Evolutionary conservation across 37 sponge, comb jelly and placozoan species (phyloP).

Genomic region (Sycon ciliatum): DNA sequence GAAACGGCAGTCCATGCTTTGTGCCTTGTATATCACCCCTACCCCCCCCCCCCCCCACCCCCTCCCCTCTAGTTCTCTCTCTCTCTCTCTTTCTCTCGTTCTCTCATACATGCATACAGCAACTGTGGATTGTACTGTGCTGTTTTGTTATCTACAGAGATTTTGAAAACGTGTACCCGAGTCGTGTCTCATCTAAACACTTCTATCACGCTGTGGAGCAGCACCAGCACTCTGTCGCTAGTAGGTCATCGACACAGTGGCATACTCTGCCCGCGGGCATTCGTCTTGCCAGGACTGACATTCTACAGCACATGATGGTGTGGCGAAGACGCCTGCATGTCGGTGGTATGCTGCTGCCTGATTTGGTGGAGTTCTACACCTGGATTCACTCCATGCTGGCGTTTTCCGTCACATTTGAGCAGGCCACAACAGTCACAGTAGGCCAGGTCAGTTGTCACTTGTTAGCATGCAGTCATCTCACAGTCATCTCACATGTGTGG

Average conservation of each 20-base stretch:
- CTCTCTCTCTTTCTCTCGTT: background rate
- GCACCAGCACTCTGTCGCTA: background rate
- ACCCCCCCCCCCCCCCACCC: background rate
- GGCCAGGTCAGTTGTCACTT: constrained; percentile 39
- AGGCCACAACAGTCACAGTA: constrained; percentile 39
- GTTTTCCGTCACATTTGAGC: constrained; percentile 47
- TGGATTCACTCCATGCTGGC: constrained; percentile 69
- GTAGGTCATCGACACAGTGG: too few relatives aligned
- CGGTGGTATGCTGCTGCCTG: constrained; percentile 52
- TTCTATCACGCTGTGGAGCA: constrained; percentile 49
- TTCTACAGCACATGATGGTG: too few relatives aligned
- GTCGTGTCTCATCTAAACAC: constrained; percentile 45
- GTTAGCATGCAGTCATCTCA: too few relatives aligned
- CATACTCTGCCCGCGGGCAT: too few relatives aligned
- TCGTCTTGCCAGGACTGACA: too few relatives aligned
- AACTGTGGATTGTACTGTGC: too few relatives aligned
- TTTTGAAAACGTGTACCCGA: constrained; percentile 45
- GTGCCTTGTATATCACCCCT: background rate
- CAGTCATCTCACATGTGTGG: too few relatives aligned
- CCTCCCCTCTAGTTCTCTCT: background rate
- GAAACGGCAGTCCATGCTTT: background rate
- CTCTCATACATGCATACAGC: too few relatives aligned
- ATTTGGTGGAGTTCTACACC: constrained; percentile 69
- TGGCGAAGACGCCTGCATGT: constrained; percentile 13
- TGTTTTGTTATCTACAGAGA: constrained; percentile 23